phyloP scores from a whole-genome alignment of 2,113 vertebrate genomes.

The Notiomystis cincta region DNA sequence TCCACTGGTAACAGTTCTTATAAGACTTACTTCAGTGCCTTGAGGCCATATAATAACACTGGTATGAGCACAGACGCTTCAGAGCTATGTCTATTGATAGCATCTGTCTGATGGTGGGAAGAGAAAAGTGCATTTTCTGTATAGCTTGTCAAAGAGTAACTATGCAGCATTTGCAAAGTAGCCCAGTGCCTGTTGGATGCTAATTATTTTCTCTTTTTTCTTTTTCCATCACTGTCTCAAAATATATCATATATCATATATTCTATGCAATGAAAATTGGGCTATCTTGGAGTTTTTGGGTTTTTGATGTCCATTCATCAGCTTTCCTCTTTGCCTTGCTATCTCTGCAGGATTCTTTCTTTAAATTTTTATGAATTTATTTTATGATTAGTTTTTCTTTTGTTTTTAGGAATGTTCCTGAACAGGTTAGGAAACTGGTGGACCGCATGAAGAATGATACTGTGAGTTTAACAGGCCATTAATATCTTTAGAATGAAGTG shows the following conservation, averaged over 20 bases:
- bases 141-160: not conserved
- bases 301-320: not conserved
- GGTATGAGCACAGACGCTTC: not conserved
- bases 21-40: not conserved
- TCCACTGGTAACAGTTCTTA: not conserved
- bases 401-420: conserved; percentile 51
- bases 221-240: not conserved
- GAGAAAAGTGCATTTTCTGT: not conserved
- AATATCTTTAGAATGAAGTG: not conserved
- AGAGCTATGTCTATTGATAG: not conserved
- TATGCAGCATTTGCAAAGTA: not conserved
- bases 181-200: not conserved
- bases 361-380: not conserved
- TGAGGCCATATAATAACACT: not conserved
- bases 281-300: not conserved
- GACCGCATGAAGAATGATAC: conserved; percentile 57
- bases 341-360: not conserved
- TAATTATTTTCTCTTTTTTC: not conserved
- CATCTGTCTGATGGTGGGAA: not conserved
- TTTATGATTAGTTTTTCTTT: not conserved
- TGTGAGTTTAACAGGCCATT: conserved; percentile 50
- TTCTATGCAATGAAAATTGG: not conserved
- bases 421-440: conserved; percentile 63
- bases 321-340: not conserved
- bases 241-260: not conserved